Conservation (phyloP, 2,888 invertebrate species). For the Cataglyphis rosenhaueri region DNA sequence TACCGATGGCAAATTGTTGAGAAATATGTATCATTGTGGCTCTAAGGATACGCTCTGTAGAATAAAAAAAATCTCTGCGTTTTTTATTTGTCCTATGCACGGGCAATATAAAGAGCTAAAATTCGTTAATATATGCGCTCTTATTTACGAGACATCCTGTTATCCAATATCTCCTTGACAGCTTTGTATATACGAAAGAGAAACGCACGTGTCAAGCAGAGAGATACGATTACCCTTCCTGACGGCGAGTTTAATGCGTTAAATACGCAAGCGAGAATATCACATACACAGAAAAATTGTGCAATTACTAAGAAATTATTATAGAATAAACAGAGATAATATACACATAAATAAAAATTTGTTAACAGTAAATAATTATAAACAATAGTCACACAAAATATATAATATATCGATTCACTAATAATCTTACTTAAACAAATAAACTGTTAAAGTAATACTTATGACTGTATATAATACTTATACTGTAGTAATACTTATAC, state of each 20-base stretch:
- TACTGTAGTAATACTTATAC: too few relatives aligned
- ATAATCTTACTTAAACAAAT: not conserved
- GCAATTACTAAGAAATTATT: slow-evolving; percentile 4
- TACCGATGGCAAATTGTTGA: not conserved
- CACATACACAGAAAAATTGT: not conserved
- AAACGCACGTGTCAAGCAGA: not conserved
- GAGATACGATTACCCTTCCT: slow-evolving; percentile 22
- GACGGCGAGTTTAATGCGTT: not conserved
- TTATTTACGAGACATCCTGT: slow-evolving; percentile 43
- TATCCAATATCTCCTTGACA: slow-evolving; percentile 21
- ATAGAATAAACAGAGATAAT: not conserved
- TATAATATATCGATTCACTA: not conserved
- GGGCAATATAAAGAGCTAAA: not conserved
- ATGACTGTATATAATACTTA: too few relatives aligned
- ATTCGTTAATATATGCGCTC: slow-evolving; percentile 46
- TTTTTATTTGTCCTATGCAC: not conserved
- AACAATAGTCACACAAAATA: not conserved
- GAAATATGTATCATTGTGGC: not conserved
- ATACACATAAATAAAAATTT: not conserved
- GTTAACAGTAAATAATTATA: not conserved
- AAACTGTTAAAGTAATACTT: not conserved
- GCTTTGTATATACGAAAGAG: slow-evolving; percentile 17
- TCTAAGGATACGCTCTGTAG: not conserved
- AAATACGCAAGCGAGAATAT: not conserved
- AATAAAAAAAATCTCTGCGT: not conserved